Percentiles rank a stretch among this genome's conserved stretches.
Evolutionary conservation across 2,113 vertebrate genomes (phyloP).

Genomic region (Lamprologus sp.): DNA sequence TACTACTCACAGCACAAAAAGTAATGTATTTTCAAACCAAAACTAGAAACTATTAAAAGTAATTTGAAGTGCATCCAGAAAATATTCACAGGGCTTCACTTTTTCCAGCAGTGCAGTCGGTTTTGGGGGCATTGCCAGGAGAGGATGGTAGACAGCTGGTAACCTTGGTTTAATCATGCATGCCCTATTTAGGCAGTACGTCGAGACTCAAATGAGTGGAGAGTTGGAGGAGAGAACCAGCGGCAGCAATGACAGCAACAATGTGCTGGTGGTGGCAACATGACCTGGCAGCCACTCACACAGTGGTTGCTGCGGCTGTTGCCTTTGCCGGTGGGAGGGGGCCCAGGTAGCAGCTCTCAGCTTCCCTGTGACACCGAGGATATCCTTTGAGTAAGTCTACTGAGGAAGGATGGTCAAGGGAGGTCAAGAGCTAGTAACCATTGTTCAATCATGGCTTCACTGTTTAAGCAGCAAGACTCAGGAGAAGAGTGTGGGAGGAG

Average conservation of each 20-base stretch:
- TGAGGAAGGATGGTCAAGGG: background rate
- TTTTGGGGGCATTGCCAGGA: background rate
- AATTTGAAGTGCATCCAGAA: background rate
- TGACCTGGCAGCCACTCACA: background rate
- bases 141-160: background rate
- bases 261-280: background rate
- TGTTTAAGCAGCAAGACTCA: background rate
- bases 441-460: background rate
- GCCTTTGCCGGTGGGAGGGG: background rate
- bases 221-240: background rate
- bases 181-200: background rate
- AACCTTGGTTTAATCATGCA: background rate
- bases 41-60: background rate
- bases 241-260: background rate
- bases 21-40: background rate
- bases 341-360: background rate
- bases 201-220: background rate
- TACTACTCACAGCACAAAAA: background rate
- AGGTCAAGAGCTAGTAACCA: background rate
- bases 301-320: background rate
- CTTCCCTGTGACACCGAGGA: background rate
- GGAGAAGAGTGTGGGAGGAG: background rate
- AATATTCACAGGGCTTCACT: background rate
- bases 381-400: background rate
- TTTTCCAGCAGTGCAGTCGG: background rate